These are phyloP conservation scores for Brachionus rubens DNA, from an alignment of 1,140 invertebrate genomes.

Conservation along the genomic window DNA sequence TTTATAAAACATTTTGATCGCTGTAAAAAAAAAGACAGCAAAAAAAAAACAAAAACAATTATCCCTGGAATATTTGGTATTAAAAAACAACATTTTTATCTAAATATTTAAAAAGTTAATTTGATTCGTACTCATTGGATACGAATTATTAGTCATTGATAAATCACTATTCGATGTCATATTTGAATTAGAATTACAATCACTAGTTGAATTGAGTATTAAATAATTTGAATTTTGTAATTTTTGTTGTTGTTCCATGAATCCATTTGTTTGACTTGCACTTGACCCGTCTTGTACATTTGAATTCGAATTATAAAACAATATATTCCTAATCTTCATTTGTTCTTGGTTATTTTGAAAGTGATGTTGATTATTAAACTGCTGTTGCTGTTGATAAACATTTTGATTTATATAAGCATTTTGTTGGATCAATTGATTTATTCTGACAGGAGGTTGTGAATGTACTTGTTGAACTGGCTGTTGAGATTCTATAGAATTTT, in stretches of 20 bases:
- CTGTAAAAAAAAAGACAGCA: no score
- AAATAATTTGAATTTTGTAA: neutral
- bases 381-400: neutral
- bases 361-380: neutral
- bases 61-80: neutral
- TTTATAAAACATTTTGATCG: no score
- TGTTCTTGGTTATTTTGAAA: constrained; percentile 4
- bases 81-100: neutral
- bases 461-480: neutral
- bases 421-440: constrained; percentile 14
- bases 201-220: constrained; percentile 10
- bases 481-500: neutral
- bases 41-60: neutral
- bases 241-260: neutral
- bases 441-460: neutral
- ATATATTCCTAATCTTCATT: constrained; percentile 21
- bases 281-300: neutral
- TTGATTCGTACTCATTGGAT: neutral
- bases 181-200: constrained; percentile 25
- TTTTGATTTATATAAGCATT: neutral
- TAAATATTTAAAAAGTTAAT: constrained; percentile 39
- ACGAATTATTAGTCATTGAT: neutral
- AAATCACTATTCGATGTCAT: constrained; percentile 29
- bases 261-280: neutral
- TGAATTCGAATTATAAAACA: neutral